Base-by-base conservation (phyloP, 2,888 invertebrate genomes). In the Andrena flavipes region DNA sequence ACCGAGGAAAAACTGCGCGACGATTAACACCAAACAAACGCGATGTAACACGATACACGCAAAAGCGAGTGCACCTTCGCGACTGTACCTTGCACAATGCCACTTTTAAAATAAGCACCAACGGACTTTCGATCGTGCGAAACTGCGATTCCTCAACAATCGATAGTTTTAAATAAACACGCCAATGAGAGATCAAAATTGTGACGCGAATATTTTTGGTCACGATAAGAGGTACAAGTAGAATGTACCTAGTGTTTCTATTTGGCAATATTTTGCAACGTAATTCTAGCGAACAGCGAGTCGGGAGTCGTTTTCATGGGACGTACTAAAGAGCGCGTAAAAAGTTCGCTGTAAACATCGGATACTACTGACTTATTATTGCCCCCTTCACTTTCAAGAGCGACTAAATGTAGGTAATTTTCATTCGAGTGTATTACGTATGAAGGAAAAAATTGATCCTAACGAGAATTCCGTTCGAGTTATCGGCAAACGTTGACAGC, bases 21-120 rank as follows among this genome's bases (percentile, higher is more conserved):
- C 8, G 51, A 49, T 49, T 60, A 67, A 54, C 23, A 65, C 49
- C 29, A 26, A n/a, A 30, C 26, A 54, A 67, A 51, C 35, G 10
- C n/a, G 3, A 8, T 30, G 26, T 30, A 78, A 68, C 10, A 1
- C 23, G 33, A 62, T 42, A 67, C 23, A 33, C 70, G 49, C 51
- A 33, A 49, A 63, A 68, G 42, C 30, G 69, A 64, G 16, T 51
- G 33, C 54, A 59, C 30, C 13, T 56, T n/a, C 33, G 69, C 42
- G 20, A 51, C 8, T 42, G 16, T 56, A 26, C 20, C 63, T 76
- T 56, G 64, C 54, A 59, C 23, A 71, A 71, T 48, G 16, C 42
- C n/a, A 26, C 23, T 10, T 56, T 60, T 68, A 62, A 51, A 75
- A 69, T 68, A 67, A 33, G 0, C 10, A n/a, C 30, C 13, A 49